Conservation (phyloP, 2,797 vertebrate species). For the Takifugu rubripes region DNA sequence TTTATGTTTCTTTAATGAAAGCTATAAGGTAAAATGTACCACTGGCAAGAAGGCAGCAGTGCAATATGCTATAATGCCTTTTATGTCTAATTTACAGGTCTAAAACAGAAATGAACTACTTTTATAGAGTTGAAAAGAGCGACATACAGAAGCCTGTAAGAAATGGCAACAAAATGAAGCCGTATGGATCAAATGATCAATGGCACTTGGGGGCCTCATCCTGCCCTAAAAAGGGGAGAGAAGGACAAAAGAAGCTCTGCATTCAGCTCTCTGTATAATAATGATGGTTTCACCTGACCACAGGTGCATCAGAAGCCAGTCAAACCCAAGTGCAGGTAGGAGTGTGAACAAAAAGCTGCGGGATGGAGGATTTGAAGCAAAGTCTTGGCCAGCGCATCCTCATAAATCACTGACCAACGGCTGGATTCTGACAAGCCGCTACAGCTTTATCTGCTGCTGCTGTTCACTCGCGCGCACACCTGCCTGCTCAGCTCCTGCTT, state of each 20-base stretch:
- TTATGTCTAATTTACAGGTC: background rate
- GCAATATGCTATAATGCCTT: background rate
- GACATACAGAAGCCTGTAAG: too few relatives aligned
- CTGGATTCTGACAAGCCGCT: constrained; percentile 72
- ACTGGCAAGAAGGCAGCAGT: background rate
- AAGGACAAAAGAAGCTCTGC: too few relatives aligned
- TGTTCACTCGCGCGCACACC: constrained; percentile 47
- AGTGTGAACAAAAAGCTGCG: constrained; percentile 60
- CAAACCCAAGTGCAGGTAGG: constrained; percentile 14
- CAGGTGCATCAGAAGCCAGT: constrained; percentile 7
- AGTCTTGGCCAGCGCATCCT: constrained; percentile 67
- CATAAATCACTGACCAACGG: constrained; percentile 73
- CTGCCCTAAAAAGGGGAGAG: too few relatives aligned
- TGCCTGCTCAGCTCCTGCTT: constrained; percentile 57
- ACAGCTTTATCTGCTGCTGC: constrained; percentile 66
- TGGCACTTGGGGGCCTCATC: too few relatives aligned
- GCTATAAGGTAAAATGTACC: background rate
- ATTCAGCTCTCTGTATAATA: too few relatives aligned
- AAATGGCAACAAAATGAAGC: too few relatives aligned
- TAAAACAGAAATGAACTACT: too few relatives aligned
- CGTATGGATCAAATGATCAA: too few relatives aligned
- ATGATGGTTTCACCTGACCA: background rate
- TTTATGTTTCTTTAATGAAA: constrained; percentile 3
- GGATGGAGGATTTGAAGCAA: constrained; percentile 59
- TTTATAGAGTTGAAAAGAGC: too few relatives aligned